Evolutionary conservation across 2,888 invertebrate genomes (phyloP), one percentile per base, ranked within the genome.

Genomic region (Amphipyra berbera): DNA sequence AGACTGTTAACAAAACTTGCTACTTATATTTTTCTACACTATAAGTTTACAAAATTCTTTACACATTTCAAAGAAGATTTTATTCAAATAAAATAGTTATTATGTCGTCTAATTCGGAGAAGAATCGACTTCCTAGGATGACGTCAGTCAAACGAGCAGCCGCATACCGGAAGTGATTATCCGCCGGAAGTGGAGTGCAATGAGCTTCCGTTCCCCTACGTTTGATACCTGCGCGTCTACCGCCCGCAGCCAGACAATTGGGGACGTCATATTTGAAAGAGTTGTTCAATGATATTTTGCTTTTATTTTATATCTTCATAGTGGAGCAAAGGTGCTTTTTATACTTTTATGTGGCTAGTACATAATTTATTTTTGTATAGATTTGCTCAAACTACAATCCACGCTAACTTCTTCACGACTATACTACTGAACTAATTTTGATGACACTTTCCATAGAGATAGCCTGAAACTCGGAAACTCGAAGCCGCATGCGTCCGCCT

Each of bases 151-250:
- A 72, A 68, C 68, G 70, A 69, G 53, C 53, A 50, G 57, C 68
- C 68, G 76, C 77, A 77, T 70, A 68, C 37, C 83, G 89, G 89
- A 89, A 83, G 84, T 88, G 84, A 89, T 89, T 89, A 89, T 86
- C 84, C 68, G 68, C 83, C 81, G 89, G 89, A 85, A 80, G 70
- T 78, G 74, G 78, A 64, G 81, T 82, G 84, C 84, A 85, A 84
- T 84, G 83, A 79, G 87, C 74, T 78, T 78, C 77, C 78, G 79
- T 46, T 56, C 44, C 54, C 38, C 50, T 71, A 58, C 74, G 64
- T 70, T 67, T 71, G 73, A 73, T 81, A 70, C 53, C 58, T 41
- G 55, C 52, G 15, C 52, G 15, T 27, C 49, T 50, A 49, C 48
- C 57, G 44, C 52, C 58, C 55, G 37, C 50, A 8, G 40, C 33